Percentiles rank a stretch among this genome's conserved stretches.
Evolutionary conservation across 2,797 vertebrate genomes (phyloP).

Genomic region (Vipera ursinii): DNA sequence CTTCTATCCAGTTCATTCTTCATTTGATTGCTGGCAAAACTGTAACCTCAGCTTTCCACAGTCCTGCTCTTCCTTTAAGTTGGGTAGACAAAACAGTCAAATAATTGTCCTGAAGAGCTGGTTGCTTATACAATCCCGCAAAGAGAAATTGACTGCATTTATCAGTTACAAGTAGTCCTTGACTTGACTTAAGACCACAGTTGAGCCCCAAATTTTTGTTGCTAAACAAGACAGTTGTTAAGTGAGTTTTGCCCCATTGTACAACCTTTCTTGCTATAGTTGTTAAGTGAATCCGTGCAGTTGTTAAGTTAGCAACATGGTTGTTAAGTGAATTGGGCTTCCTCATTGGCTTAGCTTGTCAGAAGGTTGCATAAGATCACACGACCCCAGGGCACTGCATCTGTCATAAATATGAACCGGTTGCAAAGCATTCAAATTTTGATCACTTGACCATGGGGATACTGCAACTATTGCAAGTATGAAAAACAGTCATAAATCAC

Average conservation of each 20-base stretch:
- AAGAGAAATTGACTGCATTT: not conserved
- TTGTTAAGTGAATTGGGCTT: not conserved
- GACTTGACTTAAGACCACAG: not conserved
- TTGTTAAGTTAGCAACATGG: not conserved
- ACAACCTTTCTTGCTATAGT: not conserved
- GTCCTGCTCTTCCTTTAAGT: not conserved
- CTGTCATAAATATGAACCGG: not conserved
- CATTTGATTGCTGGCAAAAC: not conserved
- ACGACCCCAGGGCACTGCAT: not conserved
- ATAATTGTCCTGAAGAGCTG: not conserved
- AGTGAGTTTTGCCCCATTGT: not conserved
- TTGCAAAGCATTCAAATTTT: not conserved
- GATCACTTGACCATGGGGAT: not conserved
- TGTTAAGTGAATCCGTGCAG: not conserved
- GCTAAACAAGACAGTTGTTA: not conserved
- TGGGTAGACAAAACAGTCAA: not conserved
- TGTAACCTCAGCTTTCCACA: not conserved
- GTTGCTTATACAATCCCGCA: not conserved
- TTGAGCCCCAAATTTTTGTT: not conserved
- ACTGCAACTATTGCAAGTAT: no score
- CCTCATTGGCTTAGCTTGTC: not conserved
- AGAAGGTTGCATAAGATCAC: not conserved
- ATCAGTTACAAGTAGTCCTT: not conserved
- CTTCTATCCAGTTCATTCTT: not conserved
- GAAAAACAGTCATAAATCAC: not conserved